Evolutionary conservation across 2,888 invertebrate species (phyloP), one percentile per base, ranked within the genome.

Genomic region (Cataglyphis livida): DNA sequence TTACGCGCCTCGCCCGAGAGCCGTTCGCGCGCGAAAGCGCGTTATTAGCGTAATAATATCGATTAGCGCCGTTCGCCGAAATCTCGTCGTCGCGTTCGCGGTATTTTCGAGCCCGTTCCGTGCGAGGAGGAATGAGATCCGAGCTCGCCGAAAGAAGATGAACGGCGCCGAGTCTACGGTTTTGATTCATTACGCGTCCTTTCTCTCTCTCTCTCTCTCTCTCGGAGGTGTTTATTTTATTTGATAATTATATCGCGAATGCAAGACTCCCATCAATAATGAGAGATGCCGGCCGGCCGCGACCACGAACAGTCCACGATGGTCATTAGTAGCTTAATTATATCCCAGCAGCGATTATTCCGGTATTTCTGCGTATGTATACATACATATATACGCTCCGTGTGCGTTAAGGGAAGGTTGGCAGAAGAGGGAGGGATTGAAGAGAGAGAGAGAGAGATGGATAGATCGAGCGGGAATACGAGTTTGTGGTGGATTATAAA

Each of bases 241-340:
- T 92, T 86, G 90, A 89, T 91, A 92, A 92, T 92, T 91, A 90
- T 90, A 90, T 90, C 87, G 83, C 75, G 82, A 68, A 84, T 79
- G 68, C 44, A 12, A 28, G 68, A n/a, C 71, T 54, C 82, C 65
- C 79, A 76, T 48, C 74, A 87, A 0, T 38, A 38, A n/a, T 28
- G 51, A 51, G 51, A 51, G 65, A 76, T 54, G 64, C 38, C 71
- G 82, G 57, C 71, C 82, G 83, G 81, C 71, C 57, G 78, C 71
- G 65, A n/a, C 78, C 82, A 54, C 21, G 75, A 48, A 82, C 82
- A 61, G 84, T 83, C 84, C 85, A 88, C 85, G 88, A 84, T 88
- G 90, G 90, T 92, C 92, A 92, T 92, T 92, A 92, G 92, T 84
- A 90, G 89, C 92, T 92, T 92, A 92, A 92, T 92, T 92, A 92